Percentiles rank a stretch among this genome's conserved stretches.
These are phyloP conservation scores for Columbina picui DNA, from an alignment of 2,113 vertebrate genomes.

Conservation along the genomic window DNA sequence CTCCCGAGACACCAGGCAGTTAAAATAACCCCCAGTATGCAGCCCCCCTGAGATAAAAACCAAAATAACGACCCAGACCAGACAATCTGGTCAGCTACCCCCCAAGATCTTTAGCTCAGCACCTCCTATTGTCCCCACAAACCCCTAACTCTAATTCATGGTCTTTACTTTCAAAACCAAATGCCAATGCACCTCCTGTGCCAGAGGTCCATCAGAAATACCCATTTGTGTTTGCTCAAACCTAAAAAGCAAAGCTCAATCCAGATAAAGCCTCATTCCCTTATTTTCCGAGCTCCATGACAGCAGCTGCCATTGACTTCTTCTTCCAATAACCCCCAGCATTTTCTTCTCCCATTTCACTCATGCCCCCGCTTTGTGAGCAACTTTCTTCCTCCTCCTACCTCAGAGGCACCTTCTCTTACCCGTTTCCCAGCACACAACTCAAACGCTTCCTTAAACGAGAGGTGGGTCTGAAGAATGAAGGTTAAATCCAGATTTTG, in stretches of 20 bases:
- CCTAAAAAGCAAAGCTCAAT: not conserved
- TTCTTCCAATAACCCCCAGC: not conserved
- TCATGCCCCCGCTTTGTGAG: not conserved
- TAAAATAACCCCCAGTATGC: not conserved
- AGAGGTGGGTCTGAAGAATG: not conserved
- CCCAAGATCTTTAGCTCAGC: not conserved
- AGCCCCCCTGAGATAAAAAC: not conserved
- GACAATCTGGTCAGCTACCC: not conserved
- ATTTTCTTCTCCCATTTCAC: not conserved
- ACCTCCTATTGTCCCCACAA: not conserved
- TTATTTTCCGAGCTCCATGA: not conserved
- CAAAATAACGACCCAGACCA: not conserved
- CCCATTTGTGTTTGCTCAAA: not conserved
- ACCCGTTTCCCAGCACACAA: not conserved
- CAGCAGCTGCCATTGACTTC: not conserved
- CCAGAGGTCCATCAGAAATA: not conserved
- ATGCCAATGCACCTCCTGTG: not conserved
- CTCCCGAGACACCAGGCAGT: not conserved
- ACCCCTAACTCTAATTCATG: not conserved
- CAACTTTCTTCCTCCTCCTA: not conserved
- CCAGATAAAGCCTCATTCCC: not conserved
- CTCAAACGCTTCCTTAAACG: not conserved
- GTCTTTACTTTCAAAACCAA: not conserved
- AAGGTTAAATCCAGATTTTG: not conserved
- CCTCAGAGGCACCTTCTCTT: not conserved